Base-by-base conservation (phyloP, 2,113 vertebrate species). In the Anarrhichthys ocellatus region DNA sequence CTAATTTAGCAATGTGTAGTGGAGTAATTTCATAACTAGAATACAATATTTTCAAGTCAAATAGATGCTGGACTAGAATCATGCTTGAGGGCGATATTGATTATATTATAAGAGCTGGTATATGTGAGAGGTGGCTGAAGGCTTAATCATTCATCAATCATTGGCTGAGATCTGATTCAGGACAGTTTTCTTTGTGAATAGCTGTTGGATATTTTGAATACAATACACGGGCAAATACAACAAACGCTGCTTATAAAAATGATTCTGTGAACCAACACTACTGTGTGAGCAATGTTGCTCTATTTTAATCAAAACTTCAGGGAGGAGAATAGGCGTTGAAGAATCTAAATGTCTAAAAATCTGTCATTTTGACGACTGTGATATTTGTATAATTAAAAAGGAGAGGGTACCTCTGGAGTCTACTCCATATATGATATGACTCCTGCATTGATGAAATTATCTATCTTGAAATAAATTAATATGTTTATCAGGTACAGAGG, bases 381-480 rank as follows among this genome's bases (percentile, higher is more conserved):
- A 92, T 93, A 92, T 92, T 94, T 91, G 89, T 92, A 91, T 90
- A 94, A 94, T 95, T 94, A 94, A 93, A 94, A 94, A 87, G 88
- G 86, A 91, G 85, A 92, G 92, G 91, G 82, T 86, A 87, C 90
- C 83, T 32, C 32, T 32, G 32, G 32, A 32, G 78, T 89, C 91
- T 87, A 63, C 76, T 82, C 63, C 64, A 66, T 91, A 92, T 94
- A 90, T 87, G 86, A 91, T 92, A 67, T 92, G 90, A 92, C 92
- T 91, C 80, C 87, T 89, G 89, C 92, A 88, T 85, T 88, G 89
- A 94, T 94, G 92, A 93, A 94, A 94, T 94, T 93, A 93, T 94
- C 92, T 88, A 90, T 93, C 86, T 88, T 87, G 91, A 94, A 92
- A 93, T 93, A 94, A 94, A 95, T 95, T 91, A 95, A 94, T 95